phyloP scores from a whole-genome alignment of 1,140 invertebrate genomes.

The Drosophila nigromelanica region DNA sequence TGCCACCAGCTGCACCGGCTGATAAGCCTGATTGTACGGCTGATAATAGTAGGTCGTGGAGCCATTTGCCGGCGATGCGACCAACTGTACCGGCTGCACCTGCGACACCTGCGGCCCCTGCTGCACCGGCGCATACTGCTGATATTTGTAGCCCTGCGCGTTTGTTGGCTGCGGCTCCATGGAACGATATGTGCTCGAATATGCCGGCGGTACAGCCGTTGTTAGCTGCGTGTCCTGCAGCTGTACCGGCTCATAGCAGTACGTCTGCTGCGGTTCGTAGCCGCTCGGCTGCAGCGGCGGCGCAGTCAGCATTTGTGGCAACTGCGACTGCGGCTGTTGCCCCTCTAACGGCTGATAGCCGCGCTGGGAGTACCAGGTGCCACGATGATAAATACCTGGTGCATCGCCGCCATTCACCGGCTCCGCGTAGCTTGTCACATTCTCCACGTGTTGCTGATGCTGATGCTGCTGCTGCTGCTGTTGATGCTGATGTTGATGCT shows the following conservation, averaged over 20 bases:
- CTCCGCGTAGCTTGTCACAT: neutral
- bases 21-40: no score
- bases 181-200: neutral
- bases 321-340: neutral
- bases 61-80: no score
- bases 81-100: neutral
- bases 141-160: neutral
- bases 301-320: neutral
- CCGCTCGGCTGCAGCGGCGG: neutral
- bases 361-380: conserved; percentile 14
- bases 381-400: conserved; percentile 4
- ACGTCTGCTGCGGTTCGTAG: neutral
- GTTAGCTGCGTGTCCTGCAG: neutral
- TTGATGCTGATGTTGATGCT: neutral
- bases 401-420: neutral
- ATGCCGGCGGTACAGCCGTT: neutral
- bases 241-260: neutral
- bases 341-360: neutral
- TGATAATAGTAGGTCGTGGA: no score
- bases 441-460: neutral
- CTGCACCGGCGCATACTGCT: neutral
- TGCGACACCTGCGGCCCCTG: neutral
- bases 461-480: neutral
- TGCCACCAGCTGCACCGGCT: neutral
- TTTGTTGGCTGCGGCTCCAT: neutral